Conservation (phyloP, 2,888 invertebrate genomes). For the Drosophila anomelani region DNA sequence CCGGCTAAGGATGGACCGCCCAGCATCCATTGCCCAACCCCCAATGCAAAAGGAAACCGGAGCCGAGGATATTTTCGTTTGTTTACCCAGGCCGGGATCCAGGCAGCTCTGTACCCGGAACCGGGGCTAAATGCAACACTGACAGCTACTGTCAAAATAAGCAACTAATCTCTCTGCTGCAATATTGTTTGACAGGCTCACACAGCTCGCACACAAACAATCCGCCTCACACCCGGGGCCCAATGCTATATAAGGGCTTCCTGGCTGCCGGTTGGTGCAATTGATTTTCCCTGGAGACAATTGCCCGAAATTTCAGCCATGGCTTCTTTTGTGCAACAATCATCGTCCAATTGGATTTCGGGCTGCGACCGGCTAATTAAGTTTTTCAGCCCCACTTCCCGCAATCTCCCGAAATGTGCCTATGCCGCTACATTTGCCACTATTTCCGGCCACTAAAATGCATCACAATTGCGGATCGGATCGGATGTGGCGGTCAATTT, state of each 20-base stretch:
- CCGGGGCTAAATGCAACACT: conserved; percentile 68
- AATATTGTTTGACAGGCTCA: conserved; percentile 66
- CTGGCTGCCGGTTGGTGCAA: conserved; percentile 7
- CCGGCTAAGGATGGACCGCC: conserved; percentile 30
- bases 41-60: conserved; percentile 17
- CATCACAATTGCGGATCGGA: conserved; percentile 14
- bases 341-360: conserved; percentile 47
- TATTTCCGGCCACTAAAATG: conserved; percentile 34
- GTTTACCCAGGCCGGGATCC: conserved; percentile 51
- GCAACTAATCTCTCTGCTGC: conserved; percentile 69
- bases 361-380: conserved; percentile 41
- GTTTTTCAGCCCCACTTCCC: conserved; percentile 13
- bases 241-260: conserved; percentile 11
- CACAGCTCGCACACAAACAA: conserved; percentile 15
- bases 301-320: conserved; percentile 24
- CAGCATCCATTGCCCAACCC: neutral
- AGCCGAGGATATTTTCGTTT: conserved; percentile 61
- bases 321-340: conserved; percentile 21
- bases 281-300: conserved; percentile 41
- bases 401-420: conserved; percentile 8
- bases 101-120: neutral
- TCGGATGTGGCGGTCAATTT: conserved; percentile 33
- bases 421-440: conserved; percentile 23
- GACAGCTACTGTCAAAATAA: conserved; percentile 78
- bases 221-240: neutral